Percentiles rank a stretch among this genome's conserved stretches.
Conservation (phyloP, 2,888 invertebrate species). For the Cataglyphis livida region DNA sequence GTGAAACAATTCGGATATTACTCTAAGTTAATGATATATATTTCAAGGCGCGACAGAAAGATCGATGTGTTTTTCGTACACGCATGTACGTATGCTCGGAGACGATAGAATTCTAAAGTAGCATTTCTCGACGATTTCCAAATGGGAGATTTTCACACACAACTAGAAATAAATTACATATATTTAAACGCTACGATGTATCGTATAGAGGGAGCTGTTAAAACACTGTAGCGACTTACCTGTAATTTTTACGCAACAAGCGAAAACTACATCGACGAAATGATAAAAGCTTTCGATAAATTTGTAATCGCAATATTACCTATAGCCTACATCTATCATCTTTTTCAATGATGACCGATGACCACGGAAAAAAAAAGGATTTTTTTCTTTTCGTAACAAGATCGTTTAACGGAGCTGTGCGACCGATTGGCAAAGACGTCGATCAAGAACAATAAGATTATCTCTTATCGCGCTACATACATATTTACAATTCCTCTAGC, state of each 20-base stretch:
- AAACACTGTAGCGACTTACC: constrained; percentile 46
- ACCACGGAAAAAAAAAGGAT: constrained; percentile 25
- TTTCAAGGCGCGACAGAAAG: constrained; percentile 45
- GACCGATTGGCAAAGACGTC: constrained; percentile 82
- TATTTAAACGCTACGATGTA: constrained; percentile 26
- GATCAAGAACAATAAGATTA: constrained; percentile 84
- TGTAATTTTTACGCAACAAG: constrained; percentile 47
- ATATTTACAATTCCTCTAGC: constrained; percentile 84
- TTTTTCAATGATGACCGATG: constrained; percentile 29
- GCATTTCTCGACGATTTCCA: constrained; percentile 43
- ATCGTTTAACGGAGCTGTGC: constrained; percentile 76
- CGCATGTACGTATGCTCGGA: constrained; percentile 31
- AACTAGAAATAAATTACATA: constrained; percentile 47
- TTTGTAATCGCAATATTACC: constrained; percentile 40
- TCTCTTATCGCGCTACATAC: constrained; percentile 85
- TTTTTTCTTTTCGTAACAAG: constrained; percentile 46
- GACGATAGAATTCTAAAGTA: constrained; percentile 45
- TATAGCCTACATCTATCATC: constrained; percentile 38
- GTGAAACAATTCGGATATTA: constrained; percentile 28
- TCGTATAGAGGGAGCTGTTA: constrained; percentile 20
- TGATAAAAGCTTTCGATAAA: constrained; percentile 48
- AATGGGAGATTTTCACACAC: constrained; percentile 32
- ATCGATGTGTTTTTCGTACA: constrained; percentile 18
- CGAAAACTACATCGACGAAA: constrained; percentile 44
- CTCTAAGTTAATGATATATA: constrained; percentile 42